Conservation (phyloP, 2,888 invertebrate genomes). For the Acronicta alni region DNA sequence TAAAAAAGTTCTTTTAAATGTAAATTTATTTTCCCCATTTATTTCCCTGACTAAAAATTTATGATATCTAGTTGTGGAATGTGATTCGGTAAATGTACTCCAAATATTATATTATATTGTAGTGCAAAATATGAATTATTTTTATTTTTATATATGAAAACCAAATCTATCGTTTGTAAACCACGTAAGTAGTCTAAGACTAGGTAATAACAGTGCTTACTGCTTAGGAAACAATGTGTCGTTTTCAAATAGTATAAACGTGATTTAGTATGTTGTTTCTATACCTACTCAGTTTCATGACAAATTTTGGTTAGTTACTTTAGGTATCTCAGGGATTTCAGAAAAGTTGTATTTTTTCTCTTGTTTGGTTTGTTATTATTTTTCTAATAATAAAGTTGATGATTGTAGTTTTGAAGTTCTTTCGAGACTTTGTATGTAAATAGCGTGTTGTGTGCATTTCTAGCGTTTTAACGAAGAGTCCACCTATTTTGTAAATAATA, state of each 20-base stretch:
- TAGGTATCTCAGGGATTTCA: slow-evolving; percentile 6
- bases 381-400: slow-evolving; percentile 19
- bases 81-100: slow-evolving; percentile 38
- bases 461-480: slow-evolving; percentile 86
- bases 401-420: slow-evolving; percentile 27
- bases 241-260: slow-evolving; percentile 25
- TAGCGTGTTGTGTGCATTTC: slow-evolving; percentile 82
- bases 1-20: neutral
- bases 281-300: slow-evolving; percentile 8
- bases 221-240: slow-evolving; percentile 32
- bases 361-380: slow-evolving; percentile 31
- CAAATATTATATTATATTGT: slow-evolving; percentile 45
- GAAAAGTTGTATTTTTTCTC: slow-evolving; percentile 7
- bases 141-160: slow-evolving; percentile 77
- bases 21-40: neutral
- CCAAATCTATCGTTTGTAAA: slow-evolving; percentile 68
- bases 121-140: slow-evolving; percentile 61
- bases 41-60: neutral
- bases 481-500: slow-evolving; percentile 89
- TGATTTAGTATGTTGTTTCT: slow-evolving; percentile 7
- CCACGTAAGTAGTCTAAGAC: slow-evolving; percentile 30
- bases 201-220: slow-evolving; percentile 39
- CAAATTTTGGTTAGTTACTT: neutral
- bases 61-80: slow-evolving; percentile 2
- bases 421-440: slow-evolving; percentile 62